Conservation (phyloP, 2,797 vertebrate genomes). For the Pipistrellus nathusii region DNA sequence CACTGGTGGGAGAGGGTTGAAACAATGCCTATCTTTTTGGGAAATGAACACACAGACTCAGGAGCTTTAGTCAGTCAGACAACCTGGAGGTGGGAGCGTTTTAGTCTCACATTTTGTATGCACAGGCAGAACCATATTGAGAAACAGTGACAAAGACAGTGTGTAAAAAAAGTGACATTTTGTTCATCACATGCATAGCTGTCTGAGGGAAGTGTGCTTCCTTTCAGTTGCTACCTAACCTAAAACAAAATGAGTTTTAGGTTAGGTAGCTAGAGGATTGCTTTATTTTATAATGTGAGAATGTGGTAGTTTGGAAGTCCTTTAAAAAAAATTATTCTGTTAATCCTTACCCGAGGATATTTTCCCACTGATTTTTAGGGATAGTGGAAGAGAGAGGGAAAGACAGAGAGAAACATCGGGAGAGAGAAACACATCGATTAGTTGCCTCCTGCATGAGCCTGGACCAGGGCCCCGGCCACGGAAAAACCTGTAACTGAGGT, state of each 20-base stretch:
- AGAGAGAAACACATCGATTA: too few species aligned
- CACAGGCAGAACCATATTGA: slow-evolving; percentile 50
- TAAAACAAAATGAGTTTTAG: slow-evolving; percentile 69
- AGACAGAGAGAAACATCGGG: too few species aligned
- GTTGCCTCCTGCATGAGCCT: too few species aligned
- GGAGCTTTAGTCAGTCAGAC: background rate
- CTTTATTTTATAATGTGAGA: background rate
- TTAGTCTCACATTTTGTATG: slow-evolving; percentile 65
- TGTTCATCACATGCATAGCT: slow-evolving; percentile 55
- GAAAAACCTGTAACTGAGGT: too few species aligned
- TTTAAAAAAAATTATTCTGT: too few species aligned
- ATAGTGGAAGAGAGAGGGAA: too few species aligned
- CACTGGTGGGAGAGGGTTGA: background rate
- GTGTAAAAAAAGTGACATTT: slow-evolving; percentile 59
- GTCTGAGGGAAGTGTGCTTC: slow-evolving; percentile 58
- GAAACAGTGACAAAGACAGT: slow-evolving; percentile 44
- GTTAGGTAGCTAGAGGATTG: background rate
- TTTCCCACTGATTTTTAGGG: too few species aligned
- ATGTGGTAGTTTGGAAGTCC: background rate
- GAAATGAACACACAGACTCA: background rate
- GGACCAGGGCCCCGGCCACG: too few species aligned
- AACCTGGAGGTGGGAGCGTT: slow-evolving; percentile 3
- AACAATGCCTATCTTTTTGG: background rate
- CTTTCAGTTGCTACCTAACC: slow-evolving; percentile 70
- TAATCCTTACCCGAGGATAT: too few species aligned